Conservation (phyloP, 2,113 vertebrate species). For the Thymallus thymallus region DNA sequence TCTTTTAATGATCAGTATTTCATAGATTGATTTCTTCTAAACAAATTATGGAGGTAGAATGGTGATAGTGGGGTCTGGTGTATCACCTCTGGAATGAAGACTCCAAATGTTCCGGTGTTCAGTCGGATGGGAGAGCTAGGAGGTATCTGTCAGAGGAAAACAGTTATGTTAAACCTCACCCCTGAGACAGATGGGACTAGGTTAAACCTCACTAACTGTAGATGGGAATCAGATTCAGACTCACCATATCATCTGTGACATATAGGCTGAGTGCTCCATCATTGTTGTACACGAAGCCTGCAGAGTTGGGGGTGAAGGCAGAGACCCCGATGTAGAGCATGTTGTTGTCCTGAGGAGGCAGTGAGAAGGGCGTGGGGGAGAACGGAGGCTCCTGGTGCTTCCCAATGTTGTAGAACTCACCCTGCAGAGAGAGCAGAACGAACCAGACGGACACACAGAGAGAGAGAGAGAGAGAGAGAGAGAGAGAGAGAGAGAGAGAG, state of each 20-base stretch:
- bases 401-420: conserved; percentile 75
- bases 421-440: conserved; percentile 45
- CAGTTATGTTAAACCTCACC: too few species aligned
- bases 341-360: conserved; percentile 54
- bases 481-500: too few species aligned
- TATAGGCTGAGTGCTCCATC: conserved; percentile 64
- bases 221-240: conserved; percentile 4
- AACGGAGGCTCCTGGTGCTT: conserved; percentile 73
- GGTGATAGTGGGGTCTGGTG: not conserved
- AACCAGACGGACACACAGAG: too few species aligned
- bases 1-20: too few species aligned
- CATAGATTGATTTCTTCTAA: too few species aligned
- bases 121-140: conserved; percentile 63
- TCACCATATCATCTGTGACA: conserved; percentile 77
- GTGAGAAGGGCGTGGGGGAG: conserved; percentile 48
- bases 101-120: conserved; percentile 68
- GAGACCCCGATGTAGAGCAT: conserved; percentile 77
- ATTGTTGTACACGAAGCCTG: conserved; percentile 72
- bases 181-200: too few species aligned
- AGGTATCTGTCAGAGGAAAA: conserved; percentile 53
- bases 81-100: conserved; percentile 66
- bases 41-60: too few species aligned
- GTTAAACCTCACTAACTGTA: too few species aligned
- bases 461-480: not conserved
- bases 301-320: conserved; percentile 68